Evolutionary conservation across 1,140 invertebrate species (phyloP).

Genomic region (Temnothorax curvispinosus): DNA sequence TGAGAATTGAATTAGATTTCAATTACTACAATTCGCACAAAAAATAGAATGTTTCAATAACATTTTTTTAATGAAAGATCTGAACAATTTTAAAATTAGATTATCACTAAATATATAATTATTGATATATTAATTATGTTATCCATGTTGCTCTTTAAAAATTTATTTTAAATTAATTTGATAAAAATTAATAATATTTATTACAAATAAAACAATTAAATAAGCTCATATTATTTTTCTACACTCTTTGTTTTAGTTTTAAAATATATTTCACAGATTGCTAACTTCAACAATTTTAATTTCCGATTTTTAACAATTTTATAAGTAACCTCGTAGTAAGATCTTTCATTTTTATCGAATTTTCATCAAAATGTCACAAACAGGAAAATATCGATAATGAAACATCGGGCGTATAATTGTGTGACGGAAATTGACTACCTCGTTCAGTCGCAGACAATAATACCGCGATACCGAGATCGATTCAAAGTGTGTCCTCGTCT

Average conservation of each 20-base stretch:
- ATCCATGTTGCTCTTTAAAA: background rate
- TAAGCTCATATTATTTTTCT: background rate
- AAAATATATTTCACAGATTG: background rate
- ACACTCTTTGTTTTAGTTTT: background rate
- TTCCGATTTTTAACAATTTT: background rate
- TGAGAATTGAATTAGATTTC: background rate
- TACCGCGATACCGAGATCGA: background rate
- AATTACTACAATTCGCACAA: background rate
- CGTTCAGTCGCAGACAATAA: conserved; percentile 33
- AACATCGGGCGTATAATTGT: conserved; percentile 33
- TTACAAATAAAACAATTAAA: background rate
- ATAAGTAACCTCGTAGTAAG: background rate
- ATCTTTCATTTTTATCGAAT: background rate
- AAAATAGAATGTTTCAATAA: background rate
- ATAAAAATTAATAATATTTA: background rate
- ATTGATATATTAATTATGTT: background rate
- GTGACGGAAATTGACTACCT: background rate
- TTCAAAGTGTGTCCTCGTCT: conserved; percentile 3
- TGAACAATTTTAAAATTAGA: background rate
- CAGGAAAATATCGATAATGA: background rate
- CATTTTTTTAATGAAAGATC: background rate
- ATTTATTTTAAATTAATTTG: background rate
- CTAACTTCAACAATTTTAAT: background rate
- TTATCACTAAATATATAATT: too few species aligned
- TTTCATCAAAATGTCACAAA: background rate